Evolutionary conservation across 2,113 vertebrate genomes (phyloP).

Genomic region (Galemys pyrenaicus): DNA sequence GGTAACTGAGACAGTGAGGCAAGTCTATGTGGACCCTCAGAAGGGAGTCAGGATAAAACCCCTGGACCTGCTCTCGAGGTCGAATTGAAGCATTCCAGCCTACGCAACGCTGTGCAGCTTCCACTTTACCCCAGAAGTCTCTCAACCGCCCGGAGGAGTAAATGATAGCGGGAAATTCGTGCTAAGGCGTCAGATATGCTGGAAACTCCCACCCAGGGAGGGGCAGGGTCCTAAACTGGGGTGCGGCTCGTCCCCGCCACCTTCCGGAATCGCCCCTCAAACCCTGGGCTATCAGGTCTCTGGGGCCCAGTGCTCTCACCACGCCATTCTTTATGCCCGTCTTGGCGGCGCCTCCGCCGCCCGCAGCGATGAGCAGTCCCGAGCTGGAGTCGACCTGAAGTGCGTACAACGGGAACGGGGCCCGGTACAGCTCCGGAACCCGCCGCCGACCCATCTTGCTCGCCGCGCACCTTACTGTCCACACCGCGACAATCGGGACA

Average conservation of each 20-base stretch:
- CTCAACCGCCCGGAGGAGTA: neutral
- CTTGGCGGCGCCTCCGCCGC: slow-evolving; percentile 94
- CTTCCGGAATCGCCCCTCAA: neutral
- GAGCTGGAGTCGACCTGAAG: slow-evolving; percentile 88
- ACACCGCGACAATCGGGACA: neutral
- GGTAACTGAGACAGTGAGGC: neutral
- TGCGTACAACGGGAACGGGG: slow-evolving; percentile 95
- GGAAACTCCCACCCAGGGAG: neutral
- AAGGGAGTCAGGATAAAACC: neutral
- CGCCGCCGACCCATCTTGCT: slow-evolving; percentile 88
- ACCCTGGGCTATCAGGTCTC: neutral
- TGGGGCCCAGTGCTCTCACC: slow-evolving; percentile 81
- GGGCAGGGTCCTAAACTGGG: neutral
- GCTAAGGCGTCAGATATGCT: neutral
- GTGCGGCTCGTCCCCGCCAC: neutral
- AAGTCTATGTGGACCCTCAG: neutral
- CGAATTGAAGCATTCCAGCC: neutral
- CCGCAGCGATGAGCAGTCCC: slow-evolving; percentile 91
- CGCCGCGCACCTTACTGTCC: slow-evolving; percentile 41
- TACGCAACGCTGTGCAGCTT: neutral
- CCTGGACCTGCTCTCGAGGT: neutral
- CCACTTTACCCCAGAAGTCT: neutral
- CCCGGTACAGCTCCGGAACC: slow-evolving; percentile 92
- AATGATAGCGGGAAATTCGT: neutral
- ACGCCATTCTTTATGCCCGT: slow-evolving; percentile 95